A percentile compares a stretch with the other conserved stretches of the same genome.
Evolutionary conservation across 2,113 vertebrate genomes (phyloP).

Genomic region (Pluvianellus socialis): DNA sequence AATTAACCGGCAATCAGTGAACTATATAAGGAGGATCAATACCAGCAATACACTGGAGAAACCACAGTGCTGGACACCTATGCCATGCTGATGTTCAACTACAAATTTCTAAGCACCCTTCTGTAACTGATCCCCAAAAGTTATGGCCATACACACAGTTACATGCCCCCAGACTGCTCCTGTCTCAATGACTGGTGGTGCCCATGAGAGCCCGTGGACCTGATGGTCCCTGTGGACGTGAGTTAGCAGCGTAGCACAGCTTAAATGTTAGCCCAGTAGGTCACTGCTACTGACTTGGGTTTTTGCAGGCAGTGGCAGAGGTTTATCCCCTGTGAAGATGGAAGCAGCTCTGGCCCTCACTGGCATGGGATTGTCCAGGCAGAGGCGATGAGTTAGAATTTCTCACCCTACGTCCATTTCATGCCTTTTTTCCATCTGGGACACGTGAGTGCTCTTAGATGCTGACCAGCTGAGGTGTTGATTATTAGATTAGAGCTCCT

Average conservation of each 20-base stretch:
- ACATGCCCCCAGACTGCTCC: background rate
- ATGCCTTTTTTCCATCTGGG: background rate
- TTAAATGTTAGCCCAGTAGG: background rate
- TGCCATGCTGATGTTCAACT: background rate
- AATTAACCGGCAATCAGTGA: conserved; percentile 44
- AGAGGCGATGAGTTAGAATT: background rate
- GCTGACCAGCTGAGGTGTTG: background rate
- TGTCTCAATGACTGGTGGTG: background rate
- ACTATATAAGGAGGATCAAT: background rate
- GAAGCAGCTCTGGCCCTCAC: background rate
- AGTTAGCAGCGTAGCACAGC: background rate
- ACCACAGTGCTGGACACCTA: background rate
- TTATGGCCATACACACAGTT: background rate
- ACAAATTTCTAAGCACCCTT: background rate
- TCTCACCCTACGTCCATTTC: background rate
- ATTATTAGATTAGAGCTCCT: background rate
- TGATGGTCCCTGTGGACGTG: background rate
- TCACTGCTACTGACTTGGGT: background rate
- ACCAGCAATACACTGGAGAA: background rate
- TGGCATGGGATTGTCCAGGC: background rate
- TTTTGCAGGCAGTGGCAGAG: background rate
- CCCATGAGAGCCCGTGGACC: background rate
- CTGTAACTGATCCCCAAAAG: background rate
- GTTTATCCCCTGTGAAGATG: background rate
- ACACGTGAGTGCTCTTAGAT: background rate